These are phyloP conservation scores for Tupaia tana DNA, from an alignment of 2,113 vertebrate species.

Conservation along the genomic window DNA sequence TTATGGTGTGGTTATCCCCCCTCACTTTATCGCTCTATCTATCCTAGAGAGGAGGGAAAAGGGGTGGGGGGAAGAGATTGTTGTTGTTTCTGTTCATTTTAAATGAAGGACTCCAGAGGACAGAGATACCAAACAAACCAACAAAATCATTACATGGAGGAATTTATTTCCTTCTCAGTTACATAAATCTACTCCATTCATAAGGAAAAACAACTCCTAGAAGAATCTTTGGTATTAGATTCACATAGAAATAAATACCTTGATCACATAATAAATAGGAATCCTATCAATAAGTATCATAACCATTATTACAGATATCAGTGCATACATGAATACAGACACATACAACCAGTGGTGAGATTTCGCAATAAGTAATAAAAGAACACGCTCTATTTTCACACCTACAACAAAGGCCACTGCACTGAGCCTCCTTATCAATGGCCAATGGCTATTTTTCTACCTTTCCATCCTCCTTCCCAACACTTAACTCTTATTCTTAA, in stretches of 20 bases:
- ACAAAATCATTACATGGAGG: conserved; percentile 42
- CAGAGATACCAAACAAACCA: background rate
- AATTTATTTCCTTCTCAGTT: conserved; percentile 58
- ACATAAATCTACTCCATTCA: conserved; percentile 18
- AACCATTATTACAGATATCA: conserved; percentile 9
- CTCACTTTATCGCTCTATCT: no score
- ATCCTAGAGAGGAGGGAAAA: background rate
- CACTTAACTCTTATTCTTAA: conserved; percentile 5
- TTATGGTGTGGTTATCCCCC: no score
- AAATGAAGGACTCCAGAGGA: no score
- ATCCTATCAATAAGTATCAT: background rate
- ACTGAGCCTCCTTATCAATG: background rate
- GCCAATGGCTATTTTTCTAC: background rate
- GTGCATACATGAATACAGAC: background rate
- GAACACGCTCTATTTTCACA: background rate
- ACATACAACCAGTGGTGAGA: background rate
- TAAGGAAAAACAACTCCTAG: conserved; percentile 28
- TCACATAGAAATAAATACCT: conserved; percentile 47
- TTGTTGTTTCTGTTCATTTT: no score
- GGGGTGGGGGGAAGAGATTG: background rate
- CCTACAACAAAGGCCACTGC: background rate
- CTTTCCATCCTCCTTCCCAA: conserved; percentile 19
- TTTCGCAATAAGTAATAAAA: conserved; percentile 24
- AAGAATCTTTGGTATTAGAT: conserved; percentile 4
- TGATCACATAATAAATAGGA: background rate